These are phyloP conservation scores for Abramis brama DNA, from an alignment of 2,113 vertebrate species.

Conservation along the genomic window DNA sequence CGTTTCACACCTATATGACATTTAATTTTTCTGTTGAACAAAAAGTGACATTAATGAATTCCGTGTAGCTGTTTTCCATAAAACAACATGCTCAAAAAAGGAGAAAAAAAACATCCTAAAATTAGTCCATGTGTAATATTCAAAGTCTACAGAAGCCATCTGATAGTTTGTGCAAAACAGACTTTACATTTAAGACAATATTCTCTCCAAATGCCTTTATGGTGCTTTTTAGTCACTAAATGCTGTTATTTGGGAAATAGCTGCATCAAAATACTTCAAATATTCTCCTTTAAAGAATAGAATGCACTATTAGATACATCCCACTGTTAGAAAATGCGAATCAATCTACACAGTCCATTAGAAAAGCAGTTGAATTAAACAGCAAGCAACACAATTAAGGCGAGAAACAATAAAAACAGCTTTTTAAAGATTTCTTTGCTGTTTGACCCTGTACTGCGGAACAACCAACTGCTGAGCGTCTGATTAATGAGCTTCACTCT, in stretches of 20 bases:
- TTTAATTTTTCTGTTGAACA: not conserved
- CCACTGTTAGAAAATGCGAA: not conserved
- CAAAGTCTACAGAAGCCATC: not conserved
- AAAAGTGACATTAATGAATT: not conserved
- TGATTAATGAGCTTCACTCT: slow-evolving; percentile 33
- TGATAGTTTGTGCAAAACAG: not conserved
- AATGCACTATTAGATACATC: not conserved
- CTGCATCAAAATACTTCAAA: not conserved
- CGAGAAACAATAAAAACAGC: slow-evolving; percentile 24
- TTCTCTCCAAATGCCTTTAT: not conserved
- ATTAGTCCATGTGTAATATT: not conserved
- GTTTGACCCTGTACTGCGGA: slow-evolving; percentile 9
- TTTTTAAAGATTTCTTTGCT: slow-evolving; percentile 11
- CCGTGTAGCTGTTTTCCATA: not conserved
- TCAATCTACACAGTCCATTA: slow-evolving; percentile 5
- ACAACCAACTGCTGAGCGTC: slow-evolving; percentile 22
- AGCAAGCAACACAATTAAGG: slow-evolving; percentile 11
- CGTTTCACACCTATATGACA: too few species aligned
- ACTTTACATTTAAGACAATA: not conserved
- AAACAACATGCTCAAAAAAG: not conserved
- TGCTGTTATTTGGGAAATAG: too few species aligned
- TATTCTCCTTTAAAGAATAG: not conserved
- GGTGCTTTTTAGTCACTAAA: not conserved
- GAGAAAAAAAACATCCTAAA: not conserved
- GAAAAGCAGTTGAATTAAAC: not conserved